These are phyloP conservation scores for Drosophila rhopaloa DNA, from an alignment of 1,140 invertebrate genomes.

Conservation along the genomic window DNA sequence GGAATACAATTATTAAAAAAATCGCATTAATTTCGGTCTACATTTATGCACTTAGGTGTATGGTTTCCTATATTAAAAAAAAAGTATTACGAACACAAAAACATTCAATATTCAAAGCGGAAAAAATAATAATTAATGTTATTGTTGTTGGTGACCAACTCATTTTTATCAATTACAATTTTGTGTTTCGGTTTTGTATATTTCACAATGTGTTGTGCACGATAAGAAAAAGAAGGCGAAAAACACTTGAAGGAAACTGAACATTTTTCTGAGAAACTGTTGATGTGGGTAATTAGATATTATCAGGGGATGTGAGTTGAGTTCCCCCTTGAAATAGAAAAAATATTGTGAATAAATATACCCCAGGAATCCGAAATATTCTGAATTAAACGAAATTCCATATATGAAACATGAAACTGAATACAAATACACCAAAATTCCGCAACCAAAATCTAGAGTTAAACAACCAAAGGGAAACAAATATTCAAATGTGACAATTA, in stretches of 20 bases:
- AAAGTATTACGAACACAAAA: conserved; percentile 19
- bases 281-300: conserved; percentile 56
- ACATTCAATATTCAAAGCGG: conserved; percentile 16
- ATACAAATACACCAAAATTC: background rate
- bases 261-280: conserved; percentile 37
- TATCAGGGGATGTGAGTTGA: conserved; percentile 5
- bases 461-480: conserved; percentile 3
- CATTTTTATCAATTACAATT: conserved; percentile 43
- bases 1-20: conserved; percentile 3
- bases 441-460: background rate
- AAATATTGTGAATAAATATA: background rate
- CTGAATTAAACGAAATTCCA: background rate
- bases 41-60: background rate
- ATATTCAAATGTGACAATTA: conserved; percentile 44
- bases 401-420: background rate
- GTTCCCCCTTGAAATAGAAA: background rate
- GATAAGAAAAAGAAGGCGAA: conserved; percentile 21
- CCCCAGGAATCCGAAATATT: background rate
- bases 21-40: background rate
- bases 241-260: conserved; percentile 29
- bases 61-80: too few relatives aligned
- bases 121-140: conserved; percentile 13
- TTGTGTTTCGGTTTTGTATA: conserved; percentile 21
- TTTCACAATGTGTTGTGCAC: conserved; percentile 1
- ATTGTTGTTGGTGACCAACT: conserved; percentile 10